Evolutionary conservation across 2,888 invertebrate species (phyloP).

Genomic region (Nemotelus pantherinus): DNA sequence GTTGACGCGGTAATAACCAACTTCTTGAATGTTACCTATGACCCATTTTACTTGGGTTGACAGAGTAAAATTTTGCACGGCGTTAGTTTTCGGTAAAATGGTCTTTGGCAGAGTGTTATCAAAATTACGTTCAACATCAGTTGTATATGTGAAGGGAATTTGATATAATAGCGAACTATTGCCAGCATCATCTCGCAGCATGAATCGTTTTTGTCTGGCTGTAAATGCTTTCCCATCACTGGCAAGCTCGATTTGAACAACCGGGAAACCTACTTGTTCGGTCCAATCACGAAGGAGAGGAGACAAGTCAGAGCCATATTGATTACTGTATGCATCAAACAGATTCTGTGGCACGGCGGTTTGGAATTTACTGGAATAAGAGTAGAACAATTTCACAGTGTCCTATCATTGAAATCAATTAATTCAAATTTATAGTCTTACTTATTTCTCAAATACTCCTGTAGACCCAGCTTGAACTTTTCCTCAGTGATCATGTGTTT

Average conservation of each 20-base stretch:
- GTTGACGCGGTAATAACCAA: slow-evolving; percentile 74
- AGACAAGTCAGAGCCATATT: slow-evolving; percentile 63
- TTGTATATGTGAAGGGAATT: slow-evolving; percentile 59
- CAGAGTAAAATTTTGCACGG: background rate
- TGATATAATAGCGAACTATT: slow-evolving; percentile 48
- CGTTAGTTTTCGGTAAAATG: slow-evolving; percentile 53
- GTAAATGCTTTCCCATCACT: slow-evolving; percentile 44
- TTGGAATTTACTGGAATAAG: slow-evolving; percentile 31
- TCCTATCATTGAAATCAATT: too few species aligned
- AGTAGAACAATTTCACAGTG: background rate
- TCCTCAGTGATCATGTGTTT: slow-evolving; percentile 69
- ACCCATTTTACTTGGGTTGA: slow-evolving; percentile 65
- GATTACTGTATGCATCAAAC: slow-evolving; percentile 57
- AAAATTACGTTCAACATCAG: slow-evolving; percentile 55
- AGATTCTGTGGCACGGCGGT: slow-evolving; percentile 15
- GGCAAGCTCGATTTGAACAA: slow-evolving; percentile 66
- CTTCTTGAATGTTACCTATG: slow-evolving; percentile 71
- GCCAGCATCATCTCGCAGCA: slow-evolving; percentile 44
- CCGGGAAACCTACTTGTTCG: slow-evolving; percentile 72
- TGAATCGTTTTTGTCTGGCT: slow-evolving; percentile 56
- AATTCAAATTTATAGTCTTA: background rate
- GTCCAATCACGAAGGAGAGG: slow-evolving; percentile 70
- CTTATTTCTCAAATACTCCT: slow-evolving; percentile 65
- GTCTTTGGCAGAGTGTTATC: slow-evolving; percentile 53
- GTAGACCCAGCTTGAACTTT: slow-evolving; percentile 68